Conservation (phyloP, 2,113 vertebrate species). For the Tragulus kanchil region DNA sequence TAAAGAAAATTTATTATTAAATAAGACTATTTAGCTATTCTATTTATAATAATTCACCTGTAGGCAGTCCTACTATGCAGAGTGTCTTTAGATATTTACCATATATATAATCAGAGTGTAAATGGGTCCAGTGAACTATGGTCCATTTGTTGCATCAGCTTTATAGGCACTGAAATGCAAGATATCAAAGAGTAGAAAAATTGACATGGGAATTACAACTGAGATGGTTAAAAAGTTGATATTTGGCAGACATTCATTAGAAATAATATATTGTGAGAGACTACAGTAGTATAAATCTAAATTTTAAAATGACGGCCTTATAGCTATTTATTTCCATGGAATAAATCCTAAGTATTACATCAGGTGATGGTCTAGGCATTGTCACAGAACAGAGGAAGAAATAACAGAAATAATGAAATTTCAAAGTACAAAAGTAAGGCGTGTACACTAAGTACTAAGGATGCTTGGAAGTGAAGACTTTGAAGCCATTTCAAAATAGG, state of each 20-base stretch:
- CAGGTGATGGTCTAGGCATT: neutral
- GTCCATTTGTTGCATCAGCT: neutral
- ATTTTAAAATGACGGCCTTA: neutral
- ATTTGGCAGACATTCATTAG: neutral
- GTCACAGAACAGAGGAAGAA: neutral
- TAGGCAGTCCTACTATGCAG: neutral
- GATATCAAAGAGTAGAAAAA: neutral
- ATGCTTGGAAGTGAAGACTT: neutral
- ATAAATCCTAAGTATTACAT: neutral
- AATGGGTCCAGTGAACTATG: neutral
- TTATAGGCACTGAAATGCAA: neutral
- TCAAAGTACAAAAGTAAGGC: neutral
- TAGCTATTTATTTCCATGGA: neutral
- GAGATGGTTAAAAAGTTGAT: neutral
- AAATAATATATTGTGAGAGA: neutral
- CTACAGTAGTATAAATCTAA: neutral
- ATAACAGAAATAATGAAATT: neutral
- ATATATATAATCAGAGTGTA: neutral
- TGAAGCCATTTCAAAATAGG: neutral
- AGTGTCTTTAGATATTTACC: neutral
- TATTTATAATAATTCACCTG: neutral
- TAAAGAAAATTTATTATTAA: neutral
- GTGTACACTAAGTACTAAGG: neutral
- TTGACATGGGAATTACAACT: neutral
- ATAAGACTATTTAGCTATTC: neutral